Evolutionary conservation across 2,797 vertebrate genomes (phyloP), one percentile per base, ranked within the genome.

Genomic region (Carapus acus): DNA sequence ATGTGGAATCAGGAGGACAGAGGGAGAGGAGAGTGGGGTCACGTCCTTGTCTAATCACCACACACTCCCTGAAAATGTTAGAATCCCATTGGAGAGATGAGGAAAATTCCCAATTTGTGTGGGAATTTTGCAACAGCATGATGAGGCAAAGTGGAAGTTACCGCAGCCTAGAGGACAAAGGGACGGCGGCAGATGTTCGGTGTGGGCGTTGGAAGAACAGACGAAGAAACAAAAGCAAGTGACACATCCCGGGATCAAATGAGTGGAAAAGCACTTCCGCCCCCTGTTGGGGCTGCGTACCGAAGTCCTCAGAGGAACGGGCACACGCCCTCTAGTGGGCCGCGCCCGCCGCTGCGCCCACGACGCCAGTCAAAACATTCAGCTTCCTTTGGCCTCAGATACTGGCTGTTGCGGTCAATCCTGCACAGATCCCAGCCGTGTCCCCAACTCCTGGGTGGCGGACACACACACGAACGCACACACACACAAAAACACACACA

Each of bases 291-390:
- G n/a, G 37, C 11, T 43, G 21, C 73, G 74, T 59, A 47, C 70
- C 62, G 41, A 65, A 69, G 41, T 41, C 33, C 50, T 61, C 18
- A 15, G 38, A 71, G 43, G 39, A 74, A 33, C 75, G 59, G 67
- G 64, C 57, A 72, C 61, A 67, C 45, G 44, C 65, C 58, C 61
- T 62, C 65, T 74, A 66, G 50, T 55, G 45, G 53, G 54, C 45
- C 36, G 52, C 50, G 50, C 19, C 58, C 37, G 27, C 67, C 54
- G 14, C 65, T 58, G 5, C n/a, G n/a, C n/a, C n/a, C n/a, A n/a
- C n/a, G n/a, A n/a, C n/a, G 57, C 48, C 61, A 74, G 54, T 78
- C 60, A 59, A 79, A 83, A 82, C 68, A 78, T 17, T 54, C 43
- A 5, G 54, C 60, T 67, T 79, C 69, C 74, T 76, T 61, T 73